A percentile compares a stretch with the other conserved stretches of the same genome.
Conservation (phyloP, 2,113 vertebrate genomes). For the Anas platyrhynchos region DNA sequence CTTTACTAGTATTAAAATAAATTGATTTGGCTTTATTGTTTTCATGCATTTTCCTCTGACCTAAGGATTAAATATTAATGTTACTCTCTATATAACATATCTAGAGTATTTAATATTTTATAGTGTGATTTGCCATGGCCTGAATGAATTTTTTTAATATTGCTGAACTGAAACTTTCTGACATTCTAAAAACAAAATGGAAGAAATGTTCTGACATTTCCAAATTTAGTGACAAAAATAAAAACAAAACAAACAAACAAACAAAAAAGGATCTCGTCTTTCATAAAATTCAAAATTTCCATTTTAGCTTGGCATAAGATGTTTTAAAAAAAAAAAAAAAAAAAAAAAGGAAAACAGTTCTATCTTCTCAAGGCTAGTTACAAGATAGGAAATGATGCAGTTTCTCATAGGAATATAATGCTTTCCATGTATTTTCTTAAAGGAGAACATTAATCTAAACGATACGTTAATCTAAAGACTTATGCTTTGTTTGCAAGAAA, state of each 20-base stretch:
- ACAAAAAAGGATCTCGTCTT: background rate
- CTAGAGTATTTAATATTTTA: conserved; percentile 53
- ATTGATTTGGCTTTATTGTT: conserved; percentile 29
- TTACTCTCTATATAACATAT: background rate
- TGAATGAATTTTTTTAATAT: conserved; percentile 9
- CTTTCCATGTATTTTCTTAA: background rate
- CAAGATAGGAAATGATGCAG: conserved; percentile 36
- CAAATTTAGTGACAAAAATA: background rate
- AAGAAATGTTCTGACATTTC: background rate
- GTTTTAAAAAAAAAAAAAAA: conserved; percentile 1
- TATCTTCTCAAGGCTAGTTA: background rate
- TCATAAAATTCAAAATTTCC: conserved; percentile 9
- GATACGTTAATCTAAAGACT: background rate
- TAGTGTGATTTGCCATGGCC: conserved; percentile 10
- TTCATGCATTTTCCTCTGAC: conserved; percentile 25
- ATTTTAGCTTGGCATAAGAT: background rate
- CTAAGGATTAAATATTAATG: conserved; percentile 56
- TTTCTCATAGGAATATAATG: background rate
- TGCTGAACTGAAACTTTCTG: background rate
- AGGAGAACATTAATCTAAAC: background rate
- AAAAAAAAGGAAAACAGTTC: background rate
- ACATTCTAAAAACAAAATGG: conserved; percentile 11
- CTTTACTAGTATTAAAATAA: background rate
- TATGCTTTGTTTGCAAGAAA: background rate
- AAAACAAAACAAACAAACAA: background rate